Base-by-base conservation (phyloP, 2,113 vertebrate genomes). In the Mesembrinibis cayennensis region DNA sequence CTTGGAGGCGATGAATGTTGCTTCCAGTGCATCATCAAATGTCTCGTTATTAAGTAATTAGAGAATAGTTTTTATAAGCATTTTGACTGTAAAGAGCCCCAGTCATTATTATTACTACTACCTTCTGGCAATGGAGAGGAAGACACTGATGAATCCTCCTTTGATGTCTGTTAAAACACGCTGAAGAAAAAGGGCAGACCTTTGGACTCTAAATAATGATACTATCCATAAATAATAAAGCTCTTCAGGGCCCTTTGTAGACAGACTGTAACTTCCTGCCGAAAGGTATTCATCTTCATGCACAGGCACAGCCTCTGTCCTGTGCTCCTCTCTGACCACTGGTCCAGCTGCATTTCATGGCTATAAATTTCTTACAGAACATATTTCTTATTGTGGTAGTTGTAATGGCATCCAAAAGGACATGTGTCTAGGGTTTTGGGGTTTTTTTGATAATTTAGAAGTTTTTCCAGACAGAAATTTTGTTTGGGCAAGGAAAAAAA, bases 31-130 rank as follows among this genome's bases (percentile, higher is more conserved):
- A 93, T 80, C 87, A 85, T 65, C 49, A 85, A 85, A 42, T 80
- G n/a, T 86, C 71, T 96, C 23, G 7, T 94, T 95, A 83, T 85
- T 90, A 95, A 88, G 38, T 96, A 91, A 97, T 94, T 95, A 93
- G 74, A 82, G 73, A 94, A 93, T 49, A 70, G 4, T 40, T 96
- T 96, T 95, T 88, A 73, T 79, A 82, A 85, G 55, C 82, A 73
- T 96, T 96, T 95, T 88, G 85, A 42, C 62, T 73, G 34, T 34
- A 52, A 79, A 84, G 49, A 91, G 22, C 17, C 49, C n/a, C 50
- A 65, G 11, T 96, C 82, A 63, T 52, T 90, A 25, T 42, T 95
- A 59, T 65, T 93, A 58, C 25, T 69, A 6, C 32, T 90, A 42
- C 85, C 93, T 96, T 38, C 93, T 93, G 79, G 93, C 96, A 88